Base-by-base conservation (phyloP, 37 sponge, comb jelly and placozoan species). In the Corticium candelabrum region DNA sequence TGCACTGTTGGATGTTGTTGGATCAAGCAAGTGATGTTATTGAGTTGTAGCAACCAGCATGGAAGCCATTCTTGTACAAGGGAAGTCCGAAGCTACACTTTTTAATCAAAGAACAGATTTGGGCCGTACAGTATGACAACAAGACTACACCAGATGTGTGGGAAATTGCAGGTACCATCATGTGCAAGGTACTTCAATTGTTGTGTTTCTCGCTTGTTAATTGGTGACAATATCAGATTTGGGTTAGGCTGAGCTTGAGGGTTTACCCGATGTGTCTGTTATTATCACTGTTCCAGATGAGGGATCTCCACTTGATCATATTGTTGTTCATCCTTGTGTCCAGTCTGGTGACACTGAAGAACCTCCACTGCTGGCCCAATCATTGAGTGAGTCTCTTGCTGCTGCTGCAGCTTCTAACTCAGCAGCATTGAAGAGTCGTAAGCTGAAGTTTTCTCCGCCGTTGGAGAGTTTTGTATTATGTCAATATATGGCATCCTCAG, bases 191-290 rank as follows among this genome's bases (percentile, higher is more conserved):
- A 34, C 1, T 0, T 72, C 50, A 27, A 4, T 2, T 38, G 7
- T 77, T 74, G 3, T 4, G 34, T 38, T 3, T 39, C 76, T 31
- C 39, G 27, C 15, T 11, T n/a, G 11, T 40, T n/a, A 40, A 76
- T 27, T 68, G 15, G 71, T 76, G 11, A 71, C 11, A 31, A 30
- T 71, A n/a, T 3, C 56, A n/a, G 3, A 30, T 3, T 33, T 68
- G 36, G 67, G 69, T 2, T 34, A 93, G 94, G 86, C 88, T 5
- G 96, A 95, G 35, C 37, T 95, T 34, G 96, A 95, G 32, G 96
- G 94, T 0, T 40, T 69, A 21, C 93, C 93, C 0, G 96, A 95
- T 68, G 78, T 95, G 27, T 76, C 78, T 7, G 69, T 92, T 2
- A 79, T 84, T 0, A 78, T 95, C 57, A 74, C 40, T 41, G 76